Conservation (phyloP, 2,888 invertebrate genomes). For the Leptopilina drosophilae region DNA sequence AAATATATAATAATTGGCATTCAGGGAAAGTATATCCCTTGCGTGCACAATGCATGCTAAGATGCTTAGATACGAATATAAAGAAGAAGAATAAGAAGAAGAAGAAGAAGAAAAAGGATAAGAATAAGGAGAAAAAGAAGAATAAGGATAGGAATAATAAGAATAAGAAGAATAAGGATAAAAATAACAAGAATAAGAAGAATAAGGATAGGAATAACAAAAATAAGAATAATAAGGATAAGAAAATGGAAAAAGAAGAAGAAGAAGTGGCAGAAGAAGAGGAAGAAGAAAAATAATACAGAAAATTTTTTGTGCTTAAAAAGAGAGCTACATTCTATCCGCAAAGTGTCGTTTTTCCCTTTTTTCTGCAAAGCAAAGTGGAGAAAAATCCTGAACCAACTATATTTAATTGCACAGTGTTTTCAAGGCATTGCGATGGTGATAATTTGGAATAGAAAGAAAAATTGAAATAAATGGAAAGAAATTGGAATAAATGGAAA, state of each 20-base stretch:
- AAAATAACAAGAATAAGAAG: background rate
- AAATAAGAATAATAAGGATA: background rate
- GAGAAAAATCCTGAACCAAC: slow-evolving; percentile 15
- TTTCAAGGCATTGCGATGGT: background rate
- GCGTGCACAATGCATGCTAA: slow-evolving; percentile 33
- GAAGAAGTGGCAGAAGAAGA: slow-evolving; percentile 14
- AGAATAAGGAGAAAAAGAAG: background rate
- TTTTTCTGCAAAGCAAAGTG: slow-evolving; percentile 18
- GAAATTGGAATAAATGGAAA: too few relatives aligned
- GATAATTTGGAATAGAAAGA: too few relatives aligned
- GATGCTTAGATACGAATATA: slow-evolving; percentile 31
- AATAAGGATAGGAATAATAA: background rate
- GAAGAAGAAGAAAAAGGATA: slow-evolving; percentile 21
- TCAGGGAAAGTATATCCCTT: slow-evolving; percentile 18
- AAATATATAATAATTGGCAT: slow-evolving; percentile 33
- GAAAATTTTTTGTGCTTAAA: slow-evolving; percentile 3
- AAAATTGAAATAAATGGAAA: too few relatives aligned
- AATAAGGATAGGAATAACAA: background rate
- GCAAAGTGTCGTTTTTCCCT: background rate
- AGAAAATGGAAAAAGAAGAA: slow-evolving; percentile 17
- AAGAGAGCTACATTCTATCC: slow-evolving; percentile 22
- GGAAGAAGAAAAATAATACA: background rate
- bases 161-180: slow-evolving; percentile 6
- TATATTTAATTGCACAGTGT: slow-evolving; percentile 7
- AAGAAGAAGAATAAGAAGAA: slow-evolving; percentile 20